phyloP scores from a whole-genome alignment of 1,140 invertebrate genomes.

The Metopolophium dirhodum region DNA sequence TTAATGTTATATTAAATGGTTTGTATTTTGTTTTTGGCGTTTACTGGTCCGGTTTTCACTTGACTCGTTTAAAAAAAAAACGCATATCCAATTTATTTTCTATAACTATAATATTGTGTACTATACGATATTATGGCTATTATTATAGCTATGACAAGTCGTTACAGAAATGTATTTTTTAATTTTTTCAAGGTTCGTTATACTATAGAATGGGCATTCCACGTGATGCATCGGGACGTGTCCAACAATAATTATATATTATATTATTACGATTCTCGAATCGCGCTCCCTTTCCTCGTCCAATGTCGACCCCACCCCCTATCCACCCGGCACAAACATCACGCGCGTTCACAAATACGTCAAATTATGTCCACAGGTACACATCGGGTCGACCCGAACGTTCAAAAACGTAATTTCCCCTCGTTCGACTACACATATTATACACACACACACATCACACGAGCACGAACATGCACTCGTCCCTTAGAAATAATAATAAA shows the following conservation, averaged over 20 bases:
- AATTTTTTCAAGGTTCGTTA: not conserved
- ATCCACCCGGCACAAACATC: not conserved
- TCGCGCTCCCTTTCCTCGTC: not conserved
- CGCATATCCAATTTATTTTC: not conserved
- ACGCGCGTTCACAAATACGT: not conserved
- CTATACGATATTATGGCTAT: not conserved
- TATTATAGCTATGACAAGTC: not conserved
- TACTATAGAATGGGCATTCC: not conserved
- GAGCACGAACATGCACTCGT: not conserved
- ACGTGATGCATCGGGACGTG: not conserved
- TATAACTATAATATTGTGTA: not conserved
- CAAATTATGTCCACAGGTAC: not conserved
- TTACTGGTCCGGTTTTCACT: not conserved
- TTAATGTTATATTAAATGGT: not conserved
- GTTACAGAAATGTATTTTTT: not conserved
- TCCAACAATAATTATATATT: not conserved
- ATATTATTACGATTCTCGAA: not conserved
- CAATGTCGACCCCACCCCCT: not conserved
- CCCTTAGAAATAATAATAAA: constrained; percentile 20
- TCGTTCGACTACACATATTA: not conserved
- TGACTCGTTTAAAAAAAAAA: not conserved
- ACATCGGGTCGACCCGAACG: not conserved
- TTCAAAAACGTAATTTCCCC: not conserved
- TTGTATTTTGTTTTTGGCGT: not conserved
- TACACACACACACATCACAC: not conserved